phyloP scores from a whole-genome alignment of 2,888 invertebrate species.

The Cataglyphis cursor region DNA sequence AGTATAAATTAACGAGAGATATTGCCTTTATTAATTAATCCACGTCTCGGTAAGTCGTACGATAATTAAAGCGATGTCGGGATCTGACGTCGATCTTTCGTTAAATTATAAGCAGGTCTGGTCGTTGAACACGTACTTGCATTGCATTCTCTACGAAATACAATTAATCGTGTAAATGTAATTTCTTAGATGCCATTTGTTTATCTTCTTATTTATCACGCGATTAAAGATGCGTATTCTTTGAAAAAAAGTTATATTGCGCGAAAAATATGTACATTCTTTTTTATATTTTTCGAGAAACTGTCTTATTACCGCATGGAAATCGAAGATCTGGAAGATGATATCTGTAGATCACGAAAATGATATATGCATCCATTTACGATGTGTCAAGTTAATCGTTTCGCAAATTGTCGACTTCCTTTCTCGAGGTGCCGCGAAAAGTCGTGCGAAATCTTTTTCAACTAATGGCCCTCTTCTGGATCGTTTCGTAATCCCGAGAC shows the following conservation, averaged over 20 bases:
- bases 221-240: background rate
- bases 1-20: constrained; percentile 25
- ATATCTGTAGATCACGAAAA: too few relatives aligned
- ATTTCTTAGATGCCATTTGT: background rate
- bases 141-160: background rate
- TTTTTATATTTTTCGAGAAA: background rate
- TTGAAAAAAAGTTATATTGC: background rate
- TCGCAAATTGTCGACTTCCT: constrained; percentile 47
- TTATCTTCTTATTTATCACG: background rate
- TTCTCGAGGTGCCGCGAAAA: constrained; percentile 9
- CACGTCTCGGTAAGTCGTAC: constrained; percentile 20
- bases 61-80: constrained; percentile 31
- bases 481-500: constrained; percentile 43
- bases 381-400: constrained; percentile 21
- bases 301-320: constrained; percentile 16
- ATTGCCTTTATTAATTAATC: constrained; percentile 30
- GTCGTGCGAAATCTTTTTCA: constrained; percentile 43
- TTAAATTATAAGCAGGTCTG: constrained; percentile 19
- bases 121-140: background rate
- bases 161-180: constrained; percentile 4
- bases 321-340: background rate
- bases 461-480: constrained; percentile 45
- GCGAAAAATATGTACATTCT: background rate
- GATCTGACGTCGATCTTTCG: background rate
- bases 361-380: background rate